Evolutionary conservation across 2,113 vertebrate species (phyloP), one percentile per base, ranked within the genome.

Genomic region (Vombatus ursinus): DNA sequence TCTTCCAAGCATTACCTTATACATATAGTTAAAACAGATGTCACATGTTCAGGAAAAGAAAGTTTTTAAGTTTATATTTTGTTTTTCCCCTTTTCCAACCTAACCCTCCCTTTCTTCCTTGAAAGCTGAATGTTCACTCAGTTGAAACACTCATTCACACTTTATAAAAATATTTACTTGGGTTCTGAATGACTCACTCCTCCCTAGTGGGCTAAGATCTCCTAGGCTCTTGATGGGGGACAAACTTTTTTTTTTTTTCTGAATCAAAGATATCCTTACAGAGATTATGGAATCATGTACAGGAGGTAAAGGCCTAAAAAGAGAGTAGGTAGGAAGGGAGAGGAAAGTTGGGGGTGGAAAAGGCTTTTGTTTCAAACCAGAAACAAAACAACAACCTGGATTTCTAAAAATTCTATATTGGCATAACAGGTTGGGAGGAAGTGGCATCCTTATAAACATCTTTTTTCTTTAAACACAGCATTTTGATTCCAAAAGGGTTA

Each of bases 131-230:
- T 95, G 8, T 93, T 95, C 31, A 95, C 90, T 95, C 95, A 51
- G 93, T 94, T 37, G 52, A 94, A 92, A 90, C 91, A 16, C 93
- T 96, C 93, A 49, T 47, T 97, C 91, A 92, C 54, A 91, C 48
- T 7, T 93, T 95, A 93, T 90, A 90, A 93, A 97, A 96, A 95
- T 50, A 57, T 92, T 94, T 93, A 90, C 92, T 95, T 19, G n/a
- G 50, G 93, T 54, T 90, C 61, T 9, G 50, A 50, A 53, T 50
- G 93, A 92, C 90, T 90, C 68, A 84, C 26, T 95, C 96, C 91
- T 90, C 96, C 90, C 93, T 3, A 94, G 95, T 97, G 96, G 93
- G 95, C 92, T 93, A 52, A 96, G 92, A 94, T 95, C 96, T 98
- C 50, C 0, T 95, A 93, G 89, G 68, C 96, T 94, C 50, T 96